Evolutionary conservation across 2,888 invertebrate species (phyloP).

Genomic region (Drosophila anomalata): DNA sequence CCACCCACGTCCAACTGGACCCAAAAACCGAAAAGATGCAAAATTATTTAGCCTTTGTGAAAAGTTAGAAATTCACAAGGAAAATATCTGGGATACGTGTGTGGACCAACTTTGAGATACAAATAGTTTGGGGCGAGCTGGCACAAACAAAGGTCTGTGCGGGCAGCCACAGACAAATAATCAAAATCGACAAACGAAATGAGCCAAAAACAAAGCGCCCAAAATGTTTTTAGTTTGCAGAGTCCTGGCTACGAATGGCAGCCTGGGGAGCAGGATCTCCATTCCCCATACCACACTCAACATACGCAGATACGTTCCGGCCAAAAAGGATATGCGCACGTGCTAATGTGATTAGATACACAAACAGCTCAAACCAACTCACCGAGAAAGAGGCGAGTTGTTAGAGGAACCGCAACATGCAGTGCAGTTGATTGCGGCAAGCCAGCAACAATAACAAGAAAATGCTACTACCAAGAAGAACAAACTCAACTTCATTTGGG

Average conservation of each 20-base stretch:
- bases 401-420: conserved; percentile 76
- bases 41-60: conserved; percentile 39
- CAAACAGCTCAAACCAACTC: conserved; percentile 24
- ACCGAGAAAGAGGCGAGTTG: conserved; percentile 17
- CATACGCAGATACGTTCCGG: conserved; percentile 18
- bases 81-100: conserved; percentile 35
- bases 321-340: conserved; percentile 73
- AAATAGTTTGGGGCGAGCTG: conserved; percentile 60
- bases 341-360: conserved; percentile 79
- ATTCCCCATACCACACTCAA: not conserved
- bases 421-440: conserved; percentile 79
- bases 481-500: conserved; percentile 42
- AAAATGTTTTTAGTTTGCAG: conserved; percentile 73
- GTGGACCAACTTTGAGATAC: conserved; percentile 62
- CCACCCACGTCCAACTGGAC: not conserved
- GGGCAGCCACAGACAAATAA: conserved; percentile 73
- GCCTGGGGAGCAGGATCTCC: conserved; percentile 58
- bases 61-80: conserved; percentile 50
- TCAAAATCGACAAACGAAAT: conserved; percentile 77
- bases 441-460: conserved; percentile 46
- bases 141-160: conserved; percentile 43
- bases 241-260: conserved; percentile 52
- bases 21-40: not conserved
- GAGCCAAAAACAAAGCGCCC: conserved; percentile 75
- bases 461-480: conserved; percentile 17